Conservation (phyloP, 2,888 invertebrate genomes). For the Sarcophaga variegata region DNA sequence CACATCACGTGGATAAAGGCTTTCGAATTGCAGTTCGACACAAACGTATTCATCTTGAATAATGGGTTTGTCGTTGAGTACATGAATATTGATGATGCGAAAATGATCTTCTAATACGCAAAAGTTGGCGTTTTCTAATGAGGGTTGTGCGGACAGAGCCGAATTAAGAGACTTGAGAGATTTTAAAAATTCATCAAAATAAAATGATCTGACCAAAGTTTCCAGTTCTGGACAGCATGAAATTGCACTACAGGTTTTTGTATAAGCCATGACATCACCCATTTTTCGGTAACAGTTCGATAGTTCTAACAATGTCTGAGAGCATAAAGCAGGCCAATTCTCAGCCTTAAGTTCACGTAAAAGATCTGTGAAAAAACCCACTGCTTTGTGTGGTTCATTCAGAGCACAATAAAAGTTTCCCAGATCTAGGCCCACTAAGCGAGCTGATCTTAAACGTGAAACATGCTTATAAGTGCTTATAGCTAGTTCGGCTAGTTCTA, state of each 20-base stretch:
- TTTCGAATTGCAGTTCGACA: conserved; percentile 84
- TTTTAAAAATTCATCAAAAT: conserved; percentile 92
- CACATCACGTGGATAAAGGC: conserved; percentile 86
- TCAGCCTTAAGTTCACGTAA: conserved; percentile 93
- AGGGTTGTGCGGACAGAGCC: conserved; percentile 77
- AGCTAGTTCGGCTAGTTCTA: conserved; percentile 96
- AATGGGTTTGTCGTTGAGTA: conserved; percentile 78
- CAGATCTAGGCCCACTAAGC: conserved; percentile 93
- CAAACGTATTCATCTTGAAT: conserved; percentile 83
- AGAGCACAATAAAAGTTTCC: conserved; percentile 94
- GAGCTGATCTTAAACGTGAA: conserved; percentile 89
- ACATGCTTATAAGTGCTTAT: conserved; percentile 99
- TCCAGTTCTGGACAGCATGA: conserved; percentile 90
- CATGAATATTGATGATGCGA: conserved; percentile 79
- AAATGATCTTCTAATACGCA: conserved; percentile 82
- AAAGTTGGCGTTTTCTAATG: conserved; percentile 79
- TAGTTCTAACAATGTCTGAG: conserved; percentile 91
- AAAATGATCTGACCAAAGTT: conserved; percentile 88
- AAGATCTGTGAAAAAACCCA: conserved; percentile 93
- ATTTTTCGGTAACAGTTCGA: conserved; percentile 92
- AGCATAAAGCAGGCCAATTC: conserved; percentile 92
- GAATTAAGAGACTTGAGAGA: conserved; percentile 82
- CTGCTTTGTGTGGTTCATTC: conserved; percentile 93
- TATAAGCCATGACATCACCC: conserved; percentile 87
- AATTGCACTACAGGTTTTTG: conserved; percentile 90